Conservation (phyloP, 53 echinoderm and acorn worm genomes). For the Mesocentrotus franciscanus region DNA sequence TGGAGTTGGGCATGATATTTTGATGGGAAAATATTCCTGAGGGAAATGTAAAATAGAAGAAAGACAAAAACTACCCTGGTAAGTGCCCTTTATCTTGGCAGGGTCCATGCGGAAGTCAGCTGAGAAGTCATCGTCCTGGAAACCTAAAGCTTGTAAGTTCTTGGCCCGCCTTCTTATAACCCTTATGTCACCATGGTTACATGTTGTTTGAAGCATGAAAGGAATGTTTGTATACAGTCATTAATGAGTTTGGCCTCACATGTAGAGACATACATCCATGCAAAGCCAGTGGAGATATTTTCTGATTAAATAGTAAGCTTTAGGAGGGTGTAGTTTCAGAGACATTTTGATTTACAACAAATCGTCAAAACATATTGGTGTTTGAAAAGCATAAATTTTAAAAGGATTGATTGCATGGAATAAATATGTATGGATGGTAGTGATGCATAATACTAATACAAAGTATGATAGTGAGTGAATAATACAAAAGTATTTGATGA, state of each 20-base stretch:
- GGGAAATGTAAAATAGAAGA: neutral
- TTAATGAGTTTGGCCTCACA: neutral
- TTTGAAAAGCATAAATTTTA: too few relatives aligned
- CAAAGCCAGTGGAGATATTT: neutral
- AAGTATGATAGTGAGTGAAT: too few relatives aligned
- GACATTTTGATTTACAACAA: too few relatives aligned
- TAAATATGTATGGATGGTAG: too few relatives aligned
- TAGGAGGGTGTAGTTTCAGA: too few relatives aligned
- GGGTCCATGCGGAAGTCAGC: conserved; percentile 58
- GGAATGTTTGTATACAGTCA: neutral
- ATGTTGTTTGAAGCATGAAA: neutral
- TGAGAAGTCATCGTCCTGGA: conserved; percentile 63
- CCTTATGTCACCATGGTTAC: conserved; percentile 5
- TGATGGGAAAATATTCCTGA: neutral
- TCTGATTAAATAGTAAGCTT: too few relatives aligned
- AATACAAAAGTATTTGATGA: neutral
- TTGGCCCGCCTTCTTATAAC: neutral
- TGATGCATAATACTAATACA: neutral
- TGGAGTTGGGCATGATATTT: too few relatives aligned
- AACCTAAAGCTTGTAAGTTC: conserved; percentile 65
- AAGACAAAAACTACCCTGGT: neutral
- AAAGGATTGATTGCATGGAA: too few relatives aligned
- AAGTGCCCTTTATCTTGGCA: conserved; percentile 56
- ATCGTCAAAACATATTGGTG: too few relatives aligned
- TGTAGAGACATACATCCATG: neutral